phyloP scores from a whole-genome alignment of 2,888 invertebrate genomes.

The Seira musarum region DNA sequence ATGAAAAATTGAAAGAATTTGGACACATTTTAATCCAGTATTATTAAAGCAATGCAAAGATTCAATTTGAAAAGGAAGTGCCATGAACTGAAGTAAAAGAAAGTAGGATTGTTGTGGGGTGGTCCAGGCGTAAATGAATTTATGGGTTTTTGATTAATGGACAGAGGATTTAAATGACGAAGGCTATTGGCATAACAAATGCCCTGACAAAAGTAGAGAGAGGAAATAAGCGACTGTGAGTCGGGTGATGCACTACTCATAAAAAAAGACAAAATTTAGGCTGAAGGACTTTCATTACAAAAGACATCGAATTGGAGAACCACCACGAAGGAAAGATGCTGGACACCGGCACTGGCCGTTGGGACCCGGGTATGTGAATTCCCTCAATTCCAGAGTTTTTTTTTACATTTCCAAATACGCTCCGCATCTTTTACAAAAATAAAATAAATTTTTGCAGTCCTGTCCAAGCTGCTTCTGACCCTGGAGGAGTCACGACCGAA shows the following conservation, averaged over 20 bases:
- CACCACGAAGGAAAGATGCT: conserved; percentile 59
- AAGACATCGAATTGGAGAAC: not conserved
- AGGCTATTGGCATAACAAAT: not conserved
- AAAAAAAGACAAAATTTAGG: not conserved
- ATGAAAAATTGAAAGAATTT: no score
- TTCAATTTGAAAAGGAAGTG: no score
- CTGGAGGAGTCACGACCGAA: conserved; percentile 84
- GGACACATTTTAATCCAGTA: no score
- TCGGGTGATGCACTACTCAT: not conserved
- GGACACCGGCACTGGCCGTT: conserved; percentile 66
- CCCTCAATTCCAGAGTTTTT: not conserved
- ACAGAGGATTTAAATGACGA: not conserved
- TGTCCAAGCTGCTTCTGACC: conserved; percentile 85
- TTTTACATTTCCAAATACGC: conserved; percentile 20
- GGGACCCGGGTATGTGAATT: conserved; percentile 66
- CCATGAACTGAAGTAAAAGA: no score
- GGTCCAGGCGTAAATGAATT: no score
- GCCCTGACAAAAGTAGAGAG: not conserved
- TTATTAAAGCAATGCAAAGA: no score
- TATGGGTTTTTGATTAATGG: not conserved
- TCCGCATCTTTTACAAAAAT: not conserved
- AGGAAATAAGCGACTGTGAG: no score
- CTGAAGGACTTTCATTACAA: not conserved
- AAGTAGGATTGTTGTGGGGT: no score
- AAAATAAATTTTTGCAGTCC: conserved; percentile 76